Evolutionary conservation across 2,113 vertebrate genomes (phyloP), one percentile per base, ranked within the genome.

Genomic region (Sander vitreus): DNA sequence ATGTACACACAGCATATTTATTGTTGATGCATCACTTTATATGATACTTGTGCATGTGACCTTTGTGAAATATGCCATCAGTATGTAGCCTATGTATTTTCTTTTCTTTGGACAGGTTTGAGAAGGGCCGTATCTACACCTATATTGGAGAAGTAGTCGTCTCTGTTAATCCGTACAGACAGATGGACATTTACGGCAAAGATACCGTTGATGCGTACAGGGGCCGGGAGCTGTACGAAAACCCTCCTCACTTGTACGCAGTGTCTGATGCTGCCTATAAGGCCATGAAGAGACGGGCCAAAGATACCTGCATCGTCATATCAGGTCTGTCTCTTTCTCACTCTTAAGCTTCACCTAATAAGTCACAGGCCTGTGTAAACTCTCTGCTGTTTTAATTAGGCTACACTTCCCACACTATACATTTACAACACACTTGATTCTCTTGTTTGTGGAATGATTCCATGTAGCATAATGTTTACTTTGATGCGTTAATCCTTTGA

Each of bases 131-230:
- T 1, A 99, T 98, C 92, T 99, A 99, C 92, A 98, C 98, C 10
- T 99, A 96, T 85, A 99, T 99, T 0, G 98, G 98, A 5, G 98
- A 99, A 70, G 98, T 99, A 80, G 96, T 99, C 25, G 97, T 99
- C 64, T 97, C 98, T 0, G 93, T 99, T 23, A 99, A 99, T 91
- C 98, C 98, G 0, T 99, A 99, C 93, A 94, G 85, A 80, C 65
- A 93, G 39, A 93, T 97, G 93, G 96, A 96, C 4, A 93, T 98
- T 8, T 99, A 98, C 0, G 97, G 97, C 2, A 93, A 93, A 0
- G 92, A 96, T 0, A 90, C 50, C 45, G 95, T 99, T 0, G 95
- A 96, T 6, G 90, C 87, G 0, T 98, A 99, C 89, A 94, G 96
- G 1, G 98, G 98, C 9, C 96, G 96, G 0, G 97, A 98, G 90